Conservation (phyloP, 2,113 vertebrate genomes). For the Antechinus flavipes region DNA sequence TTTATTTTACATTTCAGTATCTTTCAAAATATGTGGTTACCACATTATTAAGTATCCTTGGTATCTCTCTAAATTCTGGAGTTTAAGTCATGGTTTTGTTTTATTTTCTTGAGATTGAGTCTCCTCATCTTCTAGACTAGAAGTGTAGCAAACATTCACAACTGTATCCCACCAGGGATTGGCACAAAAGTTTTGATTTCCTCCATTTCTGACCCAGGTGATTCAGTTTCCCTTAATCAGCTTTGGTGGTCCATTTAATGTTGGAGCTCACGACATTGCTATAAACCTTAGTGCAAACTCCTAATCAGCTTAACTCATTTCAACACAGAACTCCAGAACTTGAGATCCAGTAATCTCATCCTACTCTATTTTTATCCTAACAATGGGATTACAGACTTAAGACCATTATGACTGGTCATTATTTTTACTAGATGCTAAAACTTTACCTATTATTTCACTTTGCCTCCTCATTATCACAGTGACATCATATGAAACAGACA, state of each 20-base stretch:
- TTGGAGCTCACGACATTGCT: background rate
- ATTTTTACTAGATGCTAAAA: background rate
- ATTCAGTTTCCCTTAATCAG: background rate
- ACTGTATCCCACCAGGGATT: background rate
- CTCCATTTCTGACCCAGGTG: background rate
- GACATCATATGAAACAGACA: conserved; percentile 53
- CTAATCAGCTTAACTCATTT: background rate
- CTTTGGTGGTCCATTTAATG: background rate
- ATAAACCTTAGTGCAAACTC: background rate
- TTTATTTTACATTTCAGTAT: background rate
- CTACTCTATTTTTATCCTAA: background rate
- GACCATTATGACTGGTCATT: background rate
- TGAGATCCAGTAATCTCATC: background rate
- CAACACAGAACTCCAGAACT: background rate
- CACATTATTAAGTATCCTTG: background rate
- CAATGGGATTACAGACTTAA: background rate
- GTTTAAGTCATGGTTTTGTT: background rate
- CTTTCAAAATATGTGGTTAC: background rate
- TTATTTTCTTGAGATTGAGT: background rate
- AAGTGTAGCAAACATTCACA: background rate
- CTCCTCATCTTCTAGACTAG: background rate
- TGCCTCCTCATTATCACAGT: conserved; percentile 39
- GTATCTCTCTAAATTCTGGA: background rate
- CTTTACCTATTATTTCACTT: background rate
- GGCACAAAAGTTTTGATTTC: background rate